phyloP scores from a whole-genome alignment of 2,797 vertebrate species.

The Distichodus sexfasciatus region DNA sequence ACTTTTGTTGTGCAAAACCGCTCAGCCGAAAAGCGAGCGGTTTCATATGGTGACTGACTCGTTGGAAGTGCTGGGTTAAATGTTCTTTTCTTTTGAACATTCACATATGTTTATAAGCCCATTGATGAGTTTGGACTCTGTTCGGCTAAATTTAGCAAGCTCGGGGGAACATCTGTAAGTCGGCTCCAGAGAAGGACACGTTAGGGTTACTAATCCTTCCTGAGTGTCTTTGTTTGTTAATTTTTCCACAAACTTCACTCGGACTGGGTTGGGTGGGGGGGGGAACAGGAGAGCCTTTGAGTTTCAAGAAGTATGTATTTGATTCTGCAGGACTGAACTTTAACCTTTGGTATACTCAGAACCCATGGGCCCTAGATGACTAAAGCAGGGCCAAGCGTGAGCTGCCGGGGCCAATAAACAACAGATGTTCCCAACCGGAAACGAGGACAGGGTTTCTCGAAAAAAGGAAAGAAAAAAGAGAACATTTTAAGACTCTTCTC shows the following conservation, averaged over 20 bases:
- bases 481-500: background rate
- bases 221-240: slow-evolving; percentile 21
- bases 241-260: slow-evolving; percentile 27
- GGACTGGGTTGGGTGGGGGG: slow-evolving; percentile 10
- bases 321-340: slow-evolving; percentile 50
- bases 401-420: slow-evolving; percentile 58
- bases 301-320: slow-evolving; percentile 47
- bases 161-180: slow-evolving; percentile 43
- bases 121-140: slow-evolving; percentile 35
- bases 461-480: slow-evolving; percentile 21
- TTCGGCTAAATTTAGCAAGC: slow-evolving; percentile 33
- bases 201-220: slow-evolving; percentile 22
- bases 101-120: slow-evolving; percentile 35
- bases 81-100: slow-evolving; percentile 27
- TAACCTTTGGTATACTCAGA: slow-evolving; percentile 51
- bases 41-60: slow-evolving; percentile 35
- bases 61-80: slow-evolving; percentile 19
- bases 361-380: slow-evolving; percentile 52
- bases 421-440: slow-evolving; percentile 62
- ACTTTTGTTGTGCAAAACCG: slow-evolving; percentile 33
- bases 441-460: slow-evolving; percentile 45
- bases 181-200: slow-evolving; percentile 8
- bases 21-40: slow-evolving; percentile 19
- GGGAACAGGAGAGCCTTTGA: slow-evolving; percentile 40
- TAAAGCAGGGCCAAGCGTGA: slow-evolving; percentile 53